Evolutionary conservation across 2,113 vertebrate genomes (phyloP).

Genomic region (Narcine bancroftii): DNA sequence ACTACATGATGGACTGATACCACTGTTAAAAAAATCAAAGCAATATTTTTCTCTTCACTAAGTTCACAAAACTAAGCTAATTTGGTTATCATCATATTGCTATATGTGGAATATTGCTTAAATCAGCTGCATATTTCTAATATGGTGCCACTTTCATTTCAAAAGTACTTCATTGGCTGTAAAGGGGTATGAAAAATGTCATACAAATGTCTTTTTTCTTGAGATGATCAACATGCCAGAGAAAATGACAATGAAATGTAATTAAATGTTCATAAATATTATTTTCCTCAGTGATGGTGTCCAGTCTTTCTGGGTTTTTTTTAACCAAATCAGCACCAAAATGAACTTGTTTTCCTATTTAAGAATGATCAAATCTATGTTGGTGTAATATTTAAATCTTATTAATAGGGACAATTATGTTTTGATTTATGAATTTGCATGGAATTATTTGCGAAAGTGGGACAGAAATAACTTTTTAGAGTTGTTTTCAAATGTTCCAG

Average conservation of each 20-base stretch:
- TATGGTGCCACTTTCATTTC: no score
- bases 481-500: neutral
- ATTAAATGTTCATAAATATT: neutral
- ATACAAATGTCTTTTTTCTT: neutral
- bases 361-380: neutral
- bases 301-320: neutral
- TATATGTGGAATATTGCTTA: no score
- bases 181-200: no score
- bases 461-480: neutral
- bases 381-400: neutral
- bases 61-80: no score
- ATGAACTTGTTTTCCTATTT: neutral
- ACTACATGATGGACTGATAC: no score
- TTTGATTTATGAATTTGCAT: neutral
- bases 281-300: neutral
- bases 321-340: neutral
- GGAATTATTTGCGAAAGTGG: constrained; percentile 5
- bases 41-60: no score
- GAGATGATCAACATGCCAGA: neutral
- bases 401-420: neutral
- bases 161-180: no score
- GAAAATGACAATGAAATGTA: neutral
- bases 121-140: no score
- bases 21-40: no score
- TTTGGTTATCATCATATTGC: no score